Base-by-base conservation (phyloP, 2,797 vertebrate genomes). In the Helicolenus hilgendorfi region DNA sequence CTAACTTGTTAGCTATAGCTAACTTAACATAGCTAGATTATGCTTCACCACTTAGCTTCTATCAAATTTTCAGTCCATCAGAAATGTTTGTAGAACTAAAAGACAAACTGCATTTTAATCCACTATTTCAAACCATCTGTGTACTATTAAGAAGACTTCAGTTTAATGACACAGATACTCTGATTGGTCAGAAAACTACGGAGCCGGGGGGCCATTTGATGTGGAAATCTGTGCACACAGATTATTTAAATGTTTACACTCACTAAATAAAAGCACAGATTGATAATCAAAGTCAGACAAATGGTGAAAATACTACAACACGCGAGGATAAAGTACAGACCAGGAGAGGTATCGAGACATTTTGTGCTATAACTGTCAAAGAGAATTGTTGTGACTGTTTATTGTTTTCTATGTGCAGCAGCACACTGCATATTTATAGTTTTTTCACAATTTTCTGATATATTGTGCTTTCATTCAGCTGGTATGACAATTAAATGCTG, bases 291-390 rank as follows among this genome's bases (percentile, higher is more conserved):
- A 71, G 29, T 62, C 27, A 29, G 38, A 36, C 6, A 11, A 45
- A 49, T 20, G 13, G 27, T 38, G 65, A 22, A 49, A 72, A 62
- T 18, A 29, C 4, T 1, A 13, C 24, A 26, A 67, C 73, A 26
- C 38, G 55, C 36, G 3, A 11, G 24, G 56, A 22, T 10, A 14
- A 7, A 13, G 27, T 27, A 1, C 36, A 62, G 53, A 33, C 45
- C 65, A 20, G 71, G 49, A 65, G 64, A 53, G 59, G 76, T 24
- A 11, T 36, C 5, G 10, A 41, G 24, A 71, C 3, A 22, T 24
- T 9, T 79, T 84, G 87, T 86, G 88, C 88, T 89, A 77, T 60
- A 55, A 79, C 35, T 72, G 73, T 72, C 53, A 29, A 4, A 67
- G 20, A 15, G 15, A 49, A 18, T 49, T 49, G 49, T 53, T 11